Base-by-base conservation (phyloP, 2,113 vertebrate genomes). In the Oncorhynchus gorbuscha region DNA sequence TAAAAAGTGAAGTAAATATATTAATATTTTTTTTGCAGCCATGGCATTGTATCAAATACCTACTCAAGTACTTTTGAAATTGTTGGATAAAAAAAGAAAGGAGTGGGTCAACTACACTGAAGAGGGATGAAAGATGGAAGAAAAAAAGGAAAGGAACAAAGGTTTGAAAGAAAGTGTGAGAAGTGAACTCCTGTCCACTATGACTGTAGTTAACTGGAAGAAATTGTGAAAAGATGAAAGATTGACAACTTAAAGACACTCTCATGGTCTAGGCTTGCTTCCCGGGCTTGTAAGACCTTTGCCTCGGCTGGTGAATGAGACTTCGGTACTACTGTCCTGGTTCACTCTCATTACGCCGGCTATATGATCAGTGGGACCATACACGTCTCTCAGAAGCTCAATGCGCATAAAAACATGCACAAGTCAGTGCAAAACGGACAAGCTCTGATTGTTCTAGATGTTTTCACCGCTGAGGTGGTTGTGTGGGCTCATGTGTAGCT, bases 41-140 rank as follows among this genome's bases (percentile, higher is more conserved):
- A 79, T 78, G 84, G 79, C 80, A 88, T 85, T 79, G 82, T 84
- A 75, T 87, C 70, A 75, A 77, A 81, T 81, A 81, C 72, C 83
- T 82, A 80, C 68, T 73, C 71, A 72, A 55, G 71, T 69, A 82
- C 79, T 83, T 89, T 89, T 86, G 79, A 84, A 87, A 82, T 24
- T 78, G 76, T 85, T 86, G 83, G 85, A 90, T 88, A 79, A 78
- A 83, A 83, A 81, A 76, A 77, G 81, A 79, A 71, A 70, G 75
- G 83, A 86, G 62, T 83, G 85, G 78, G 75, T 69, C 30, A 69
- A 69, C 18, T 14, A 69, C 16, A 69, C n/a, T 83, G 80, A 69
- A 79, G 70, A 72, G 79, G 59, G 74, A 82, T 74, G 70, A 20
- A 26, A 59, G 58, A 22, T 59, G 68, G 58, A 68, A 59, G 58